These are phyloP conservation scores for Agrochola litura DNA, from an alignment of 2,888 invertebrate genomes.

Conservation along the genomic window DNA sequence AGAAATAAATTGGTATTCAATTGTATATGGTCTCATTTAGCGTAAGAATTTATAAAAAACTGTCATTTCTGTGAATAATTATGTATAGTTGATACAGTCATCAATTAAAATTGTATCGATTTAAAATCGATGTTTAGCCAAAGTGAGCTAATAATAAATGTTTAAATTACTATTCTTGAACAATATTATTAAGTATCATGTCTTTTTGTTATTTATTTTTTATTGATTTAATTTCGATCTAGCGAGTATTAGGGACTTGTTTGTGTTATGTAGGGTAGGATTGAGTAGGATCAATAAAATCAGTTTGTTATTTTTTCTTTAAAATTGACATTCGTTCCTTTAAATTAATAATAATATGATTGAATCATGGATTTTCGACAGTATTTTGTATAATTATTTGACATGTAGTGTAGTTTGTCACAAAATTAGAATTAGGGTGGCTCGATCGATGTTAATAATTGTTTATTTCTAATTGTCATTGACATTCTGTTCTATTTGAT, in stretches of 20 bases:
- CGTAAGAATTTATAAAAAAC: slow-evolving; percentile 58
- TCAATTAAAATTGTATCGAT: slow-evolving; percentile 56
- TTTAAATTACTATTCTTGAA: slow-evolving; percentile 49
- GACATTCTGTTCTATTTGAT: slow-evolving; percentile 30
- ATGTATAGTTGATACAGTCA: slow-evolving; percentile 34
- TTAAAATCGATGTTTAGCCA: slow-evolving; percentile 65
- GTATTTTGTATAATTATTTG: slow-evolving; percentile 44
- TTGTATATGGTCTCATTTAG: slow-evolving; percentile 69
- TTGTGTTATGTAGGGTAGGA: background rate
- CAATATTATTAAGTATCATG: slow-evolving; percentile 54
- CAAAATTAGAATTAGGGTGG: slow-evolving; percentile 46
- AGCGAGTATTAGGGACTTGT: background rate
- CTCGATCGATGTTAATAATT: slow-evolving; percentile 23
- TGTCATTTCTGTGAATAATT: slow-evolving; percentile 54
- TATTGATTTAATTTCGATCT: slow-evolving; percentile 27
- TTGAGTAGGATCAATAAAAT: slow-evolving; percentile 33
- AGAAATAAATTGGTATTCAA: slow-evolving; percentile 63
- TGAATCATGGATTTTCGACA: slow-evolving; percentile 52
- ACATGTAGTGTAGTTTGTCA: slow-evolving; percentile 43
- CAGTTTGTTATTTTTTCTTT: slow-evolving; percentile 21
- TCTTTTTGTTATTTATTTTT: slow-evolving; percentile 65
- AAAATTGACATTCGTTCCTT: slow-evolving; percentile 40
- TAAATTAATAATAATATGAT: slow-evolving; percentile 41
- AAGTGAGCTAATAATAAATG: slow-evolving; percentile 56
- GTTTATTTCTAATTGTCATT: slow-evolving; percentile 24